A percentile compares a stretch with the other conserved stretches of the same genome.
Conservation (phyloP, 2,113 vertebrate species). For the Rhipidura dahli region DNA sequence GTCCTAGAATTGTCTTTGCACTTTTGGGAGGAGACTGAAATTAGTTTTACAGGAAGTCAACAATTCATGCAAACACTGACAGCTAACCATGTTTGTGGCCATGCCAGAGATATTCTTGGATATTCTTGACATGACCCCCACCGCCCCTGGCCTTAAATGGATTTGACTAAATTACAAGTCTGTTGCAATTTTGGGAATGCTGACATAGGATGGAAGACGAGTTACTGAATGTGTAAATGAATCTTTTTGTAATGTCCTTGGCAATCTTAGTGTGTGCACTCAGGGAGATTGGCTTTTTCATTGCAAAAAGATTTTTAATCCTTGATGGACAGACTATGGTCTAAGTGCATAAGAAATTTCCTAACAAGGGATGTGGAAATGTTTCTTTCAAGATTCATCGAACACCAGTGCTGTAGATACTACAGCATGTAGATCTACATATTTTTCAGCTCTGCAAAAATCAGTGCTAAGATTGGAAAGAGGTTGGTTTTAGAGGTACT, state of each 20-base stretch:
- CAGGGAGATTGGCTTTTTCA: neutral
- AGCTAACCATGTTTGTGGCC: neutral
- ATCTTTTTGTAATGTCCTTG: neutral
- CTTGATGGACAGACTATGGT: neutral
- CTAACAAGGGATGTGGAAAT: neutral
- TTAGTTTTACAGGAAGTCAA: neutral
- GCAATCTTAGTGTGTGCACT: neutral
- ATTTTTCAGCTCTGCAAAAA: neutral
- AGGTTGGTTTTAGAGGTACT: neutral
- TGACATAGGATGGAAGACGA: neutral
- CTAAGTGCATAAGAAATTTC: neutral
- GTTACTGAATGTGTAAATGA: neutral
- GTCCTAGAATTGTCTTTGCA: neutral
- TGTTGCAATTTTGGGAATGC: neutral
- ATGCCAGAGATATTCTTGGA: neutral
- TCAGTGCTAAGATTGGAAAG: neutral
- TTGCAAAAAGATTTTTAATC: neutral
- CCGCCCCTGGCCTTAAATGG: rapidly evolving
- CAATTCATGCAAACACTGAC: neutral
- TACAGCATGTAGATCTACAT: neutral
- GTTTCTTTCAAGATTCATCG: neutral
- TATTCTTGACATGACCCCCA: rapidly evolving
- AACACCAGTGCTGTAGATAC: neutral
- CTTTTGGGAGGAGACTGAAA: neutral
- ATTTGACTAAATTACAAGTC: neutral